Conservation (phyloP, 2,888 invertebrate genomes). For the Himalopsyche anomala region DNA sequence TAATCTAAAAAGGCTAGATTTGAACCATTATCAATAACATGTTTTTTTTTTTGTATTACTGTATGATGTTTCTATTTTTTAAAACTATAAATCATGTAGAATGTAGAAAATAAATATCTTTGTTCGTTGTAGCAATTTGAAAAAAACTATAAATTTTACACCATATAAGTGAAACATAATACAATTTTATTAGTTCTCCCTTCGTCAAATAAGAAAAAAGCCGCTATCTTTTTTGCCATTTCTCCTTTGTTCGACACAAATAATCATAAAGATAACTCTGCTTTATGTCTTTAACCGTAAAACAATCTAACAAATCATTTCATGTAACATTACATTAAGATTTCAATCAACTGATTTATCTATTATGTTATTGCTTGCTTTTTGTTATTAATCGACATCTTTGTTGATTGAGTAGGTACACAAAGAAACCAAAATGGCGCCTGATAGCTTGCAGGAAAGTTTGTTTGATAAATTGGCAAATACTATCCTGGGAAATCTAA, state of each 20-base stretch:
- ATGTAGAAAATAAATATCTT: background rate
- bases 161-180: background rate
- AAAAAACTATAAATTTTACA: conserved; percentile 4
- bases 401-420: conserved; percentile 14
- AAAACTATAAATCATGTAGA: background rate
- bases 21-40: no score
- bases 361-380: conserved; percentile 22
- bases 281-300: conserved; percentile 33
- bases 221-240: conserved; percentile 27
- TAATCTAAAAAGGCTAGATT: no score
- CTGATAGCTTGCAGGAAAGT: conserved; percentile 13
- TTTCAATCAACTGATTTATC: conserved; percentile 42
- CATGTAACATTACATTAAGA: conserved; percentile 30
- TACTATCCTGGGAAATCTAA: background rate
- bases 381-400: conserved; percentile 37
- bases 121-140: background rate
- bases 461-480: conserved; percentile 22
- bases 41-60: no score
- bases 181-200: conserved; percentile 12
- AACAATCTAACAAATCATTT: conserved; percentile 42
- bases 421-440: conserved; percentile 21
- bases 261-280: conserved; percentile 35
- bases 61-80: background rate
- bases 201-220: conserved; percentile 1
- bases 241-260: conserved; percentile 19